Base-by-base conservation (phyloP, 1,140 invertebrate species). In the Maniola jurtina region DNA sequence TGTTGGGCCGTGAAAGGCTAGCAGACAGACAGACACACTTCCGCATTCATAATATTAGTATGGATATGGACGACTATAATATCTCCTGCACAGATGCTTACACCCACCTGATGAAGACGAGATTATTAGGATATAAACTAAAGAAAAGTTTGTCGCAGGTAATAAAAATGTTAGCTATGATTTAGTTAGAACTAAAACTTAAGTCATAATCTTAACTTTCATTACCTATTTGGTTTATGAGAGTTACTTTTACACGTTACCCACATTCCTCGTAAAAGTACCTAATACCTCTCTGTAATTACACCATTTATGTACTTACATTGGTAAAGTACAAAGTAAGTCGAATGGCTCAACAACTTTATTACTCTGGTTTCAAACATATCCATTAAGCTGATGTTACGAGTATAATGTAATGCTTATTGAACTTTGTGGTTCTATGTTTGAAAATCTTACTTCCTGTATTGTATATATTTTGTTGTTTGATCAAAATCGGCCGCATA, bases 241-340 rank as follows among this genome's bases (percentile, higher is more conserved):
- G 54, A 52, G 14, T 52, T 52, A 52, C 48, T 25, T 52, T 52
- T 16, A 52, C 48, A 52, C 48, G 48, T 52, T 52, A 6, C 0
- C 48, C 48, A 5, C 13, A 6, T 3, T 55, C 54, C 1, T 35
- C 54, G 25, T 54, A 35, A 55, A 55, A 55, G 8, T 36, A n/a
- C n/a, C n/a, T n/a, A 35, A 55, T 34, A 55, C 3, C 54, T 9
- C 7, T 14, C 5, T 0, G 25, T 54, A 55, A 33, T 52, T 52
- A 25, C 5, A 13, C 2, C 48, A 25, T 52, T 16, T 16, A 52
- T 9, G 48, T 52, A 52, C 48, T 25, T 52, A 13, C 14, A 16
- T 52, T 25, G 42, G 42, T 45, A 45, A 11, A 9, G 9, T 45
- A 45, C 42, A 45, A 45, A 45, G 42, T 45, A 45, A 45, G 42